Conservation (phyloP, 1,140 invertebrate genomes). For the Anagrus nilaparvatae region DNA sequence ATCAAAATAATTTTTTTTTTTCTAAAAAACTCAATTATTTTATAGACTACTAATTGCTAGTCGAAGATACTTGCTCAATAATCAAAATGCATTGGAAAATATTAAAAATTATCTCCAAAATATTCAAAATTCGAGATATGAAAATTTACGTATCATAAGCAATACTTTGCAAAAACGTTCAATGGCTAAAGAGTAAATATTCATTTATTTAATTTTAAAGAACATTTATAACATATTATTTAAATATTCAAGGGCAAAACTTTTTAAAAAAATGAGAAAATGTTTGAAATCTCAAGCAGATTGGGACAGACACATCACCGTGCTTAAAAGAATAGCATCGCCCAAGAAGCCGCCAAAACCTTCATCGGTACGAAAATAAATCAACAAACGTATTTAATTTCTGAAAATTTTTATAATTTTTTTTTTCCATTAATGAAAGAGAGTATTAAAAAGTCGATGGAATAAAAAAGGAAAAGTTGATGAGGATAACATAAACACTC, state of each 20-base stretch:
- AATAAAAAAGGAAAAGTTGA: conserved; percentile 17
- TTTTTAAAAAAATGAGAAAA: conserved; percentile 20
- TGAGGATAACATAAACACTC: conserved; percentile 12
- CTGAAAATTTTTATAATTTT: neutral
- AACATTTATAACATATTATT: too few species aligned
- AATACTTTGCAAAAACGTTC: too few species aligned
- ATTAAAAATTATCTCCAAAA: too few species aligned
- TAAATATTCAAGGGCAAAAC: conserved; percentile 16
- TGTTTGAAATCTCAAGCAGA: conserved; percentile 22
- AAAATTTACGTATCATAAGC: too few species aligned
- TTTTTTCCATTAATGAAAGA: conserved; percentile 1
- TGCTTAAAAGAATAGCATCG: conserved; percentile 20
- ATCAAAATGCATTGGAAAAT: too few species aligned
- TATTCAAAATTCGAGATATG: too few species aligned
- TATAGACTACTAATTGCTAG: too few species aligned
- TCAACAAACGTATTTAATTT: neutral
- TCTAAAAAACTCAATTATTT: too few species aligned
- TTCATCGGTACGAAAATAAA: conserved; percentile 15
- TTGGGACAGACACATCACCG: conserved; percentile 24
- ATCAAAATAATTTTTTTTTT: too few species aligned
- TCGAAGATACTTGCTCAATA: too few species aligned
- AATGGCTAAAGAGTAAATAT: too few species aligned
- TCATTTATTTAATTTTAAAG: too few species aligned
- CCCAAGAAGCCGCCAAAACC: conserved; percentile 19
- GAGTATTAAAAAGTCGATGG: neutral